These are phyloP conservation scores for Pocillopora verrucosa DNA, from an alignment of 64 coral and sea anemone species.

Conservation along the genomic window DNA sequence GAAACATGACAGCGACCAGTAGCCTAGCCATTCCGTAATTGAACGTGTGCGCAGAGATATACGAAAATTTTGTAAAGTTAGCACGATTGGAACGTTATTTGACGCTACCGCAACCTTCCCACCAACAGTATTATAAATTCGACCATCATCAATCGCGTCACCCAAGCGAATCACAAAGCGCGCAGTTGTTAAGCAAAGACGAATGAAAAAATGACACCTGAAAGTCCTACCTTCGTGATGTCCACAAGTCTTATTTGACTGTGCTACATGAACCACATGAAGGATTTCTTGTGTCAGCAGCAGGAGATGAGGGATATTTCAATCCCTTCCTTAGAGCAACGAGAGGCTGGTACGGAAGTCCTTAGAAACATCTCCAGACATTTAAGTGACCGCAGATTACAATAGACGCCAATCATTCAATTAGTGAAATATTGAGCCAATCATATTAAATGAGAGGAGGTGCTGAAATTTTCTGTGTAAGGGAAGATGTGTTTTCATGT, in stretches of 20 bases:
- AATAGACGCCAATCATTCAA: slow-evolving; percentile 31
- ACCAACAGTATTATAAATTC: too few relatives aligned
- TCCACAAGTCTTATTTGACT: slow-evolving; percentile 19
- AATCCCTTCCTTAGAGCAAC: neutral
- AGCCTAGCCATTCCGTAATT: neutral
- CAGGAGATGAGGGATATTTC: neutral
- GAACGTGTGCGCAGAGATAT: neutral
- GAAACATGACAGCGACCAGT: neutral
- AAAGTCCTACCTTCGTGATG: neutral
- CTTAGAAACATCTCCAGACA: neutral
- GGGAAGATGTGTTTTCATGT: too few relatives aligned
- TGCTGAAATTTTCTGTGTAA: too few relatives aligned
- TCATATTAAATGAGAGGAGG: neutral
- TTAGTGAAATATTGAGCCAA: neutral
- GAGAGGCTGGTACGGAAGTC: slow-evolving; percentile 34
- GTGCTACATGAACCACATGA: neutral
- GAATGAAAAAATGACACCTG: neutral
- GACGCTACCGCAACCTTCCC: too few relatives aligned
- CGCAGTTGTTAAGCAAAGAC: neutral
- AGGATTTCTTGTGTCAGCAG: neutral
- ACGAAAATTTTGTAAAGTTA: too few relatives aligned
- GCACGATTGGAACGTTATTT: too few relatives aligned
- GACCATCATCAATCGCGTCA: neutral
- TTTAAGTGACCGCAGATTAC: neutral
- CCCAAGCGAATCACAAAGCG: neutral